These are phyloP conservation scores for Drosophila anceps DNA, from an alignment of 2,888 invertebrate species.

Conservation along the genomic window DNA sequence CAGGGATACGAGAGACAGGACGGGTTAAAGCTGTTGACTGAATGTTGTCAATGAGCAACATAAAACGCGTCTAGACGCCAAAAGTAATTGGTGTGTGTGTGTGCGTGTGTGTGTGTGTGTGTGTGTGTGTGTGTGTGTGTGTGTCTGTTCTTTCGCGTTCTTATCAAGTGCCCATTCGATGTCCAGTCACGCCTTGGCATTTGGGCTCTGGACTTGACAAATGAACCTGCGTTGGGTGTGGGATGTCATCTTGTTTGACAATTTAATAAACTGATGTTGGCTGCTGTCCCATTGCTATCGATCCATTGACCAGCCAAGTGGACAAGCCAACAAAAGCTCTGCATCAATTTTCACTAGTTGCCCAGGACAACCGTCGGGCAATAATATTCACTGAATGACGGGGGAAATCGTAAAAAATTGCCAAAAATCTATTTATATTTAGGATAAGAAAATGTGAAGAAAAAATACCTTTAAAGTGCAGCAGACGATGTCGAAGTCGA, in stretches of 20 bases:
- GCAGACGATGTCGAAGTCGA: neutral
- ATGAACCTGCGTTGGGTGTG: constrained; percentile 32
- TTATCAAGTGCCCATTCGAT: constrained; percentile 26
- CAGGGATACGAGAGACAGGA: neutral
- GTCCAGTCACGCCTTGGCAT: constrained; percentile 35
- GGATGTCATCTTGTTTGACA: constrained; percentile 56
- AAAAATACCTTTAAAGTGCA: neutral
- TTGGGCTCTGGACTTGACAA: constrained; percentile 51
- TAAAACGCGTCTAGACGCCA: constrained; percentile 69
- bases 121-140: neutral
- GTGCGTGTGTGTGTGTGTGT: neutral
- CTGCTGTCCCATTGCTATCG: constrained; percentile 17
- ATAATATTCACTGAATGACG: constrained; percentile 48
- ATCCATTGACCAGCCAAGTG: constrained; percentile 64
- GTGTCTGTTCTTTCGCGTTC: neutral
- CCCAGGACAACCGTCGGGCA: constrained; percentile 59
- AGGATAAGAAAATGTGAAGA: neutral
- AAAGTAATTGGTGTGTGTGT: constrained; percentile 6
- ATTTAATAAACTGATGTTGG: constrained; percentile 74
- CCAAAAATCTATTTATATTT: constrained; percentile 3
- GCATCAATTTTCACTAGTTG: constrained; percentile 77
- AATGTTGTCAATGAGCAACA: constrained; percentile 16
- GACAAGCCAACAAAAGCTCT: constrained; percentile 34
- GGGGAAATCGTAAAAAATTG: constrained; percentile 57
- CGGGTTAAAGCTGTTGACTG: constrained; percentile 1